These are phyloP conservation scores for Capreolus pygargus DNA, from an alignment of 2,113 vertebrate genomes.

Conservation along the genomic window DNA sequence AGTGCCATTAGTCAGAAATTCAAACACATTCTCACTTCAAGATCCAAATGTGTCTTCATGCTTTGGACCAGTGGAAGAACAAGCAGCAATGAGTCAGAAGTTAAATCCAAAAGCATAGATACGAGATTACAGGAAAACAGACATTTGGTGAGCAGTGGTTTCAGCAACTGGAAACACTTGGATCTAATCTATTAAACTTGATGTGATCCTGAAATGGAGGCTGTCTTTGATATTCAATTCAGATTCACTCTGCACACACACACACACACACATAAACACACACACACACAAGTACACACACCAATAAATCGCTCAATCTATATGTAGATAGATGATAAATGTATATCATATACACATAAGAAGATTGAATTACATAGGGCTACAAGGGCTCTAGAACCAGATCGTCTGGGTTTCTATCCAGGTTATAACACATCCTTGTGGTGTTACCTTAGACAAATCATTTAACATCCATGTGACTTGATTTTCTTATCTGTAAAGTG, in stretches of 20 bases:
- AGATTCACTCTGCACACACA: not conserved
- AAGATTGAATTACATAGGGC: not conserved
- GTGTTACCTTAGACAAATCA: not conserved
- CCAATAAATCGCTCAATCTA: not conserved
- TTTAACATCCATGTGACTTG: not conserved
- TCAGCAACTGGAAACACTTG: not conserved
- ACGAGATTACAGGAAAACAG: not conserved
- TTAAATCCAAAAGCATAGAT: not conserved
- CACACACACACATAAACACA: not conserved
- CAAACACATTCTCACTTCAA: not conserved
- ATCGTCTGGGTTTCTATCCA: not conserved
- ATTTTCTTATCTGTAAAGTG: not conserved
- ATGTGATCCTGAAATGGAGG: not conserved
- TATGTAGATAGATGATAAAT: not conserved
- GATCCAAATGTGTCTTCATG: not conserved
- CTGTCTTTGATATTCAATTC: not conserved
- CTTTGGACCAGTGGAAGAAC: not conserved
- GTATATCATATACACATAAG: not conserved
- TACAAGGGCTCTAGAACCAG: not conserved
- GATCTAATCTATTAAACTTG: not conserved
- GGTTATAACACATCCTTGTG: not conserved
- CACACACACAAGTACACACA: not conserved
- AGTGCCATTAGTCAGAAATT: not conserved
- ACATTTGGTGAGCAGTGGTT: not conserved
- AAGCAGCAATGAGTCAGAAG: not conserved